Base-by-base conservation (phyloP, 2,888 invertebrate species). In the Watsonalla binaria region DNA sequence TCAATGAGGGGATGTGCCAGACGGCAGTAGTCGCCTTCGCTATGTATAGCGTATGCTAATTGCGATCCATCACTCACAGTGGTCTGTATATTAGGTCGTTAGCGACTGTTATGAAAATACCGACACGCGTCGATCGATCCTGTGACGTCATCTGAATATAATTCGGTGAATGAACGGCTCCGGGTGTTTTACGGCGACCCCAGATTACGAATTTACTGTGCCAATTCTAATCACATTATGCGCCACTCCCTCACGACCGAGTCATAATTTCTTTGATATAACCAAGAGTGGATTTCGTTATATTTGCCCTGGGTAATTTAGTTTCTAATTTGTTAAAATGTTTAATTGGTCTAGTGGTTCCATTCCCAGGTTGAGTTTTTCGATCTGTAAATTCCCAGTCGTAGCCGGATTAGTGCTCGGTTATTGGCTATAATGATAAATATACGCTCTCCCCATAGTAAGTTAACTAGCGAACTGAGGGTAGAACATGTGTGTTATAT, bases 31-130 rank as follows among this genome's bases (percentile, higher is more conserved):
- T 11, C 6, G 60, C 51, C 52, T 59, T 51, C 52, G 55, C 60
- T 64, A 58, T 60, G 58, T 57, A 56, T 58, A 62, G 65, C 63
- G 78, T 71, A 83, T 82, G 80, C 75, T 82, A 82, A 85, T 84
- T 68, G 78, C 59, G 67, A 72, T 70, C 72, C 42, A 42, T 42
- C 42, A 42, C 11, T 42, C 42, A 8, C 71, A 66, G 65, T 70
- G 72, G 61, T 74, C 72, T 69, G 72, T 75, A 67, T 75, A 71
- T 63, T 63, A 62, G 63, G 72, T 68, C 75, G 74, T 82, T 81
- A 79, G 77, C 55, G 74, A 74, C 68, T 64, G 75, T 78, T 79
- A 81, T 81, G 73, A 74, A 68, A 58, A 57, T 59, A 56, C 55
- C 60, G 58, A 58, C 61, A 54, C 57, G 55, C 52, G 59, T 55